Conservation (phyloP, 2,888 invertebrate genomes). For the Metopia argyrocephala region DNA sequence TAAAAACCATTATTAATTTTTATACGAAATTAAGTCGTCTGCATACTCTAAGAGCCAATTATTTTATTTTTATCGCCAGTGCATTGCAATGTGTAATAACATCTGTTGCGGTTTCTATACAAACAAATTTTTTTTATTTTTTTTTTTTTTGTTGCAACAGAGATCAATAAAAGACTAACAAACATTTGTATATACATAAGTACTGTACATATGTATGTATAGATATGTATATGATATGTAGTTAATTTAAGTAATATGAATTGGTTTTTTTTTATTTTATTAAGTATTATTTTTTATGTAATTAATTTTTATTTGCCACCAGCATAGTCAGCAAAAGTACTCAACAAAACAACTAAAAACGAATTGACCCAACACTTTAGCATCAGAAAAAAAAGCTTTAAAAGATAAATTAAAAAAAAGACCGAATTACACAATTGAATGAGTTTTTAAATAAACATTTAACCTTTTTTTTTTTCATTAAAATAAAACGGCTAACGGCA, state of each 20-base stretch:
- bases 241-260: constrained; percentile 30
- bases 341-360: neutral
- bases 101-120: constrained; percentile 43
- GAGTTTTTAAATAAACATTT: constrained; percentile 58
- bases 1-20: neutral
- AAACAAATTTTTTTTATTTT: too few species aligned
- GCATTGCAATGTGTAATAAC: constrained; percentile 3
- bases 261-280: constrained; percentile 39
- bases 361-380: constrained; percentile 31
- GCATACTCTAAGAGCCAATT: constrained; percentile 12
- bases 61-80: neutral
- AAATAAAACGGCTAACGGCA: constrained; percentile 33
- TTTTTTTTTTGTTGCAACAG: neutral
- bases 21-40: neutral
- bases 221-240: constrained; percentile 39
- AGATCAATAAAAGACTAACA: neutral
- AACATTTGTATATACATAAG: too few species aligned
- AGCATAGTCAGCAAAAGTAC: constrained; percentile 27
- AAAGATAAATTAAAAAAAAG: constrained; percentile 25
- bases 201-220: constrained; percentile 2
- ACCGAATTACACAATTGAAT: constrained; percentile 55
- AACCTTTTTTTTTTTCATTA: constrained; percentile 25
- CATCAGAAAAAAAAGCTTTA: constrained; percentile 17
- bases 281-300: constrained; percentile 33
- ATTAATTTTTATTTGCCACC: constrained; percentile 51